These are phyloP conservation scores for Mantis religiosa DNA, from an alignment of 2,888 invertebrate species.

Conservation along the genomic window DNA sequence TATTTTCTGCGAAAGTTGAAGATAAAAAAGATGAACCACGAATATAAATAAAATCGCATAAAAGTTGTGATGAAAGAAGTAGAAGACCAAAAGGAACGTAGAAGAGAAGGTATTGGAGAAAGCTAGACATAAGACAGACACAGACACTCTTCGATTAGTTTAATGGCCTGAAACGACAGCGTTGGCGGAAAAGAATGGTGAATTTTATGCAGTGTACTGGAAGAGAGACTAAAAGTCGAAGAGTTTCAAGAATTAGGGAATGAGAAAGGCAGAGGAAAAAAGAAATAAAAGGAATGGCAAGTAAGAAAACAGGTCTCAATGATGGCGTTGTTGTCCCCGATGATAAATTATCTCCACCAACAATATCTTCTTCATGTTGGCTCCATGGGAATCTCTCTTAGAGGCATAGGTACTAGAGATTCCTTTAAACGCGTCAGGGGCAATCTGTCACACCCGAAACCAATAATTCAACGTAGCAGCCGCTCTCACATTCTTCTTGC, in stretches of 20 bases:
- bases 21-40: neutral
- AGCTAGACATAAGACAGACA: neutral
- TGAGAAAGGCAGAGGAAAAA: neutral
- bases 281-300: neutral
- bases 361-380: neutral
- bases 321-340: neutral
- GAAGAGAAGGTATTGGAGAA: neutral
- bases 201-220: neutral
- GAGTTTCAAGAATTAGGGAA: neutral
- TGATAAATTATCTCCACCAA: constrained; percentile 6
- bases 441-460: neutral
- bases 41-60: neutral
- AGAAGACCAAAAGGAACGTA: neutral
- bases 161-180: constrained; percentile 5
- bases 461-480: neutral
- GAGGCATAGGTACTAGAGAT: neutral
- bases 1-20: neutral
- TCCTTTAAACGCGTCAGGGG: neutral
- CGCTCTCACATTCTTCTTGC: neutral
- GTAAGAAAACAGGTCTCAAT: neutral
- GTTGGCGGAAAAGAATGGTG: neutral
- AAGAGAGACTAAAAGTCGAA: neutral
- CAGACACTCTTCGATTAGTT: constrained; percentile 4
- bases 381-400: neutral
- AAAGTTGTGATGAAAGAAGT: neutral